A percentile compares a stretch with the other conserved stretches of the same genome.
Evolutionary conservation across 2,797 vertebrate genomes (phyloP).

Genomic region (Danio aesculapii): DNA sequence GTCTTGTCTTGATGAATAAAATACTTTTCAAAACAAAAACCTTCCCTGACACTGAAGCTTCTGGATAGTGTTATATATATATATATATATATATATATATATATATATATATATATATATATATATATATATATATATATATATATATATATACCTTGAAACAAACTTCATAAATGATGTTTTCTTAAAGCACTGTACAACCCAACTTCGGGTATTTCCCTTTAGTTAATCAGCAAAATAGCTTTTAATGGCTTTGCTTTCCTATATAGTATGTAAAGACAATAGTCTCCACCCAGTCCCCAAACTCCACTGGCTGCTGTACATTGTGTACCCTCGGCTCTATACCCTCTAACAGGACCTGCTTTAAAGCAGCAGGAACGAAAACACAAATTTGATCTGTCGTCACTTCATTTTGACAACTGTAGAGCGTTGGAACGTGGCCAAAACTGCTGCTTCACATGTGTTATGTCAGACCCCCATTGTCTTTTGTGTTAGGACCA

Average conservation of each 20-base stretch:
- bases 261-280: background rate
- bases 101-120: too few species aligned
- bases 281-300: conserved; percentile 7
- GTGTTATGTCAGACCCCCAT: background rate
- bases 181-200: background rate
- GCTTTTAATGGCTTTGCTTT: conserved; percentile 13
- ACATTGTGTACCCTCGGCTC: background rate
- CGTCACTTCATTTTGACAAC: conserved; percentile 23
- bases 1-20: too few species aligned
- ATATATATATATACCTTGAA: too few species aligned
- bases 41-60: too few species aligned
- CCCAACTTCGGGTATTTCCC: background rate
- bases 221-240: conserved; percentile 9
- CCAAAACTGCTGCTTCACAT: background rate
- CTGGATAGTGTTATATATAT: too few species aligned
- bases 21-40: too few species aligned
- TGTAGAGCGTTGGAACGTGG: background rate
- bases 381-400: conserved; percentile 31
- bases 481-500: background rate
- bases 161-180: too few species aligned
- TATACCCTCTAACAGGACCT: background rate
- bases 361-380: background rate
- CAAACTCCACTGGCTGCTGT: background rate
- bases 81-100: too few species aligned
- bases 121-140: too few species aligned